Conservation (phyloP, 2,113 vertebrate species). For the Pygathrix nemaeus region DNA sequence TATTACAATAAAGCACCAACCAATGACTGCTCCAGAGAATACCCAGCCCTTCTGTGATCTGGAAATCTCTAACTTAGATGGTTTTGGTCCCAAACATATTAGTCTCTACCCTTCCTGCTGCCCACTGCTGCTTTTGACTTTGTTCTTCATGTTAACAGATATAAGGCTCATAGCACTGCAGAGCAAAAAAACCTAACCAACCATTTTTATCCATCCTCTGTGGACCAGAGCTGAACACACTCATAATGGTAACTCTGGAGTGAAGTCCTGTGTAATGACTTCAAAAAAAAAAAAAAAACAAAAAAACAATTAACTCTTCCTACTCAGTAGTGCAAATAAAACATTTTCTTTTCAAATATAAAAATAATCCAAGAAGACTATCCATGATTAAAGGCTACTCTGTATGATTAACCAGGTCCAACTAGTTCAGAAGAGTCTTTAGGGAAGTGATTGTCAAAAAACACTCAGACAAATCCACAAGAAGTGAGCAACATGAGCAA, state of each 20-base stretch:
- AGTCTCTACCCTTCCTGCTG: slow-evolving; percentile 47
- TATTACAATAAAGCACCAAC: neutral
- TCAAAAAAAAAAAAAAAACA: neutral
- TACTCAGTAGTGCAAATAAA: slow-evolving; percentile 54
- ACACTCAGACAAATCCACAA: slow-evolving; percentile 11
- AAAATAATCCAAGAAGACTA: slow-evolving; percentile 39
- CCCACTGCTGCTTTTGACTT: slow-evolving; percentile 68
- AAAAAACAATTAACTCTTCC: slow-evolving; percentile 61
- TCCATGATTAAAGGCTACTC: neutral
- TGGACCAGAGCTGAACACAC: slow-evolving; percentile 61
- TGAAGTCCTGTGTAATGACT: slow-evolving; percentile 58
- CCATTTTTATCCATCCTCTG: slow-evolving; percentile 18
- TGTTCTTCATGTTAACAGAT: slow-evolving; percentile 55
- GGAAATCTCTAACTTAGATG: slow-evolving; percentile 74
- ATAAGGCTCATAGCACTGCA: slow-evolving; percentile 65
- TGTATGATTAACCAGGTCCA: neutral
- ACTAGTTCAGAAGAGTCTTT: neutral
- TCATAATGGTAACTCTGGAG: slow-evolving; percentile 47
- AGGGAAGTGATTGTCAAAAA: slow-evolving; percentile 25
- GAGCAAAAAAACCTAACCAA: slow-evolving; percentile 49
- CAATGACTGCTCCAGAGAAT: slow-evolving; percentile 38
- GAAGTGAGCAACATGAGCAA: neutral
- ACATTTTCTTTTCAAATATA: slow-evolving; percentile 57
- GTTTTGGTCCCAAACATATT: slow-evolving; percentile 83
- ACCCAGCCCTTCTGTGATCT: neutral